phyloP scores from a whole-genome alignment of 2,888 invertebrate species.

The Apotomis turbidana region DNA sequence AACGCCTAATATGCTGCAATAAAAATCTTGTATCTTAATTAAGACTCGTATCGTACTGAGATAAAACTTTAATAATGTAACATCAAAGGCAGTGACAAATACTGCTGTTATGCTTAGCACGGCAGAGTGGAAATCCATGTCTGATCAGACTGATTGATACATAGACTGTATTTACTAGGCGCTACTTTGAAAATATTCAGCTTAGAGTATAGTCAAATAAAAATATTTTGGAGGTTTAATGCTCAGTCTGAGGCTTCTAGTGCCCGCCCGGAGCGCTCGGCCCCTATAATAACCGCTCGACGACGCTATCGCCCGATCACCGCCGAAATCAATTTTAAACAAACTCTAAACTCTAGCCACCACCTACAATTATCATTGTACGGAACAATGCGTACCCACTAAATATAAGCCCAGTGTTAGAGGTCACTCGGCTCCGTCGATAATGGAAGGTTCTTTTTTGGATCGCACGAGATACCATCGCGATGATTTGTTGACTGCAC shows the following conservation, averaged over 20 bases:
- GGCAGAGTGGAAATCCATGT: no score
- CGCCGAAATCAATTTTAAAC: slow-evolving; percentile 82
- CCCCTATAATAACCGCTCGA: slow-evolving; percentile 70
- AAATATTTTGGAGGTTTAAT: slow-evolving; percentile 14
- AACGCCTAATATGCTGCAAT: no score
- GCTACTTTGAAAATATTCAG: no score
- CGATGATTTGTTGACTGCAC: slow-evolving; percentile 80
- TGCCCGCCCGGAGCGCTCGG: slow-evolving; percentile 51
- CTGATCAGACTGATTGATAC: no score
- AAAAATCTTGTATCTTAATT: no score
- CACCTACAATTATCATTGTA: slow-evolving; percentile 80
- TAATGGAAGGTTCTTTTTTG: slow-evolving; percentile 76
- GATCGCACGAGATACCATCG: slow-evolving; percentile 77
- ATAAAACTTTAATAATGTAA: no score
- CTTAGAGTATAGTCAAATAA: not conserved
- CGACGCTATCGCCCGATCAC: slow-evolving; percentile 74
- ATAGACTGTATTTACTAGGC: no score
- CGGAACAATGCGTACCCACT: slow-evolving; percentile 72
- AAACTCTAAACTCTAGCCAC: slow-evolving; percentile 79
- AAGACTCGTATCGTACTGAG: no score
- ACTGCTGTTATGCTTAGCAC: no score
- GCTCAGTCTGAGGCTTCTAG: slow-evolving; percentile 25
- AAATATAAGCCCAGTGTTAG: slow-evolving; percentile 73
- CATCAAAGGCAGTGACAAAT: no score
- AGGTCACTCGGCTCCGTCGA: slow-evolving; percentile 70